Percentiles rank a stretch among this genome's conserved stretches.
Evolutionary conservation across 2,797 vertebrate genomes (phyloP).

Genomic region (Loriculus beryllinus): DNA sequence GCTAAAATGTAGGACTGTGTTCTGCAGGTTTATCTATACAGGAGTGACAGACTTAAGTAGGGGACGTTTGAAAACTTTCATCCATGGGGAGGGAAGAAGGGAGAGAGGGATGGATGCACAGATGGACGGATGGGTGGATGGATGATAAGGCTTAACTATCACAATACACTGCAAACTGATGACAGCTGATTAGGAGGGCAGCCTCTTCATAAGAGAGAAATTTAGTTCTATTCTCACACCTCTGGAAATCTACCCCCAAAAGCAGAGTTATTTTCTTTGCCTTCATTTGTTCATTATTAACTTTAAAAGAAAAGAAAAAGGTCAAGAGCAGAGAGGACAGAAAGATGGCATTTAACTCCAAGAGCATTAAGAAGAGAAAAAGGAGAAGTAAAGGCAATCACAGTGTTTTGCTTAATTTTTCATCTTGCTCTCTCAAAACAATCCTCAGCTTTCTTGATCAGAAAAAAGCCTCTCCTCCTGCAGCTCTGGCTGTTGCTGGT

Average conservation of each 20-base stretch:
- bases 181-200: background rate
- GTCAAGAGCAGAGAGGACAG: background rate
- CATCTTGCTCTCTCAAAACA: background rate
- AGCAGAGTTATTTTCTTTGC: background rate
- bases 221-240: background rate
- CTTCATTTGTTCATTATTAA: background rate
- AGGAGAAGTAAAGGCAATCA: background rate
- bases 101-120: background rate
- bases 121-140: background rate
- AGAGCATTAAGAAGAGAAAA: background rate
- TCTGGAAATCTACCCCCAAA: background rate
- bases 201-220: background rate
- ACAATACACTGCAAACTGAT: background rate
- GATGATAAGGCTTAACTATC: background rate
- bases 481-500: background rate
- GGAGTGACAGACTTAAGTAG: background rate
- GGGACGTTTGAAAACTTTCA: background rate
- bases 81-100: background rate
- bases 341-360: background rate
- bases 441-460: background rate
- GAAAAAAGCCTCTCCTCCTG: background rate
- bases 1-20: background rate
- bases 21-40: background rate
- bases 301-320: background rate
- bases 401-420: background rate